These are phyloP conservation scores for Oreohelix idahoensis DNA, from an alignment of 1,140 invertebrate species.

Conservation along the genomic window DNA sequence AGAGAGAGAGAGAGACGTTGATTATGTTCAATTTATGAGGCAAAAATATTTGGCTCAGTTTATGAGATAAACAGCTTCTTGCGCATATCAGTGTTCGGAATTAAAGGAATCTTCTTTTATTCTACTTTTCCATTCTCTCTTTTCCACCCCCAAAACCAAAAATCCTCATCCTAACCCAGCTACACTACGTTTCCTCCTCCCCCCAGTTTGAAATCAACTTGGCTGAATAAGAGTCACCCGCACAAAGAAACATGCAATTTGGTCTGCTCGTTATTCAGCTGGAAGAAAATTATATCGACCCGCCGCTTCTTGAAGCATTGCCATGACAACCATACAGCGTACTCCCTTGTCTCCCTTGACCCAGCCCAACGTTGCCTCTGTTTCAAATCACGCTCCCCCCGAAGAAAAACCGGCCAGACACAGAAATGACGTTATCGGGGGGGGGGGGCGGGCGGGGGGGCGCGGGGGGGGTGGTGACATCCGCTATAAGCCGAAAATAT, in stretches of 20 bases:
- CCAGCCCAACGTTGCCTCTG: neutral
- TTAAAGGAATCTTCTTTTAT: neutral
- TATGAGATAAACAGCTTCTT: neutral
- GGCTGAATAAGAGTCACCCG: neutral
- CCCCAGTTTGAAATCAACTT: neutral
- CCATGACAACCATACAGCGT: conserved; percentile 25
- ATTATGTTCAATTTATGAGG: neutral
- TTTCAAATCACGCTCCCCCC: neutral
- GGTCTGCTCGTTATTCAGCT: conserved; percentile 15
- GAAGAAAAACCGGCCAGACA: neutral
- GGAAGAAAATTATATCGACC: neutral
- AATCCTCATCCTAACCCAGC: neutral
- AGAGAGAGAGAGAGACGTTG: no score
- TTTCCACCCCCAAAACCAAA: no score
- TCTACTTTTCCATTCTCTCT: neutral
- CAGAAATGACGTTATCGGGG: no score
- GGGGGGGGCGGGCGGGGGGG: no score
- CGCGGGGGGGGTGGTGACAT: no score
- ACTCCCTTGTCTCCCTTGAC: no score
- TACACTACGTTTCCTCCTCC: no score
- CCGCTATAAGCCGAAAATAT: no score
- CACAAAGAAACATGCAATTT: conserved; percentile 8
- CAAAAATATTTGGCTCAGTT: neutral
- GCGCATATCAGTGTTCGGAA: neutral
- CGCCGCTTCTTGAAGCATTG: conserved; percentile 7